These are phyloP conservation scores for Patagioenas fasciata DNA, from an alignment of 2,113 vertebrate genomes.

Conservation along the genomic window DNA sequence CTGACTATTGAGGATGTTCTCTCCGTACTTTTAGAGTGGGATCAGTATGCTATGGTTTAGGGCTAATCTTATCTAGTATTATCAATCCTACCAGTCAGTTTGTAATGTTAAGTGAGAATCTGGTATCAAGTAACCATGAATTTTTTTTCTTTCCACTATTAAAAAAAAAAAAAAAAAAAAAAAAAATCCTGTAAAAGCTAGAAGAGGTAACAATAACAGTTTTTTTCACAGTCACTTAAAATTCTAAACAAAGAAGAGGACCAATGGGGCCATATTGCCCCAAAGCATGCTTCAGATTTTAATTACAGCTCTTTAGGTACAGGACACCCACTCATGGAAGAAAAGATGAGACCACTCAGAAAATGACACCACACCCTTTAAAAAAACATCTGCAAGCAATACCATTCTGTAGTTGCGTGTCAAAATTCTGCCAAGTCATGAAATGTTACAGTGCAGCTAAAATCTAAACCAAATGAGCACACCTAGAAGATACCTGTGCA, in stretches of 20 bases:
- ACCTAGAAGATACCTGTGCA: background rate
- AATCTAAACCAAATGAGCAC: background rate
- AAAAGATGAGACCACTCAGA: background rate
- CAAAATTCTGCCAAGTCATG: background rate
- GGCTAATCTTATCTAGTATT: conserved; percentile 3
- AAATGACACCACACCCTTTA: background rate
- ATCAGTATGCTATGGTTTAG: background rate
- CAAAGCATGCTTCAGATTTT: background rate
- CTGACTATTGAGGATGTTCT: background rate
- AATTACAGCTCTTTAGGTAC: background rate
- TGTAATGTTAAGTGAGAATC: background rate
- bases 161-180: background rate
- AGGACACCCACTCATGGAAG: background rate
- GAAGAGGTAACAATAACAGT: background rate
- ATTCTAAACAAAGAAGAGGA: conserved; percentile 32
- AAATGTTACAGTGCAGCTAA: background rate
- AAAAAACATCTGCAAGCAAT: conserved; percentile 37
- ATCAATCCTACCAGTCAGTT: background rate
- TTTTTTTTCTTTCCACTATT: background rate
- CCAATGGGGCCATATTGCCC: background rate
- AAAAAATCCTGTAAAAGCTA: background rate
- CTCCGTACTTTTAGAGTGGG: background rate
- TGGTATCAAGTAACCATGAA: background rate
- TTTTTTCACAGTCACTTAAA: conserved; percentile 16
- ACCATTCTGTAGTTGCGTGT: background rate